These are phyloP conservation scores for Montipora efflorescens DNA, from an alignment of 64 coral and sea anemone species.

Conservation along the genomic window DNA sequence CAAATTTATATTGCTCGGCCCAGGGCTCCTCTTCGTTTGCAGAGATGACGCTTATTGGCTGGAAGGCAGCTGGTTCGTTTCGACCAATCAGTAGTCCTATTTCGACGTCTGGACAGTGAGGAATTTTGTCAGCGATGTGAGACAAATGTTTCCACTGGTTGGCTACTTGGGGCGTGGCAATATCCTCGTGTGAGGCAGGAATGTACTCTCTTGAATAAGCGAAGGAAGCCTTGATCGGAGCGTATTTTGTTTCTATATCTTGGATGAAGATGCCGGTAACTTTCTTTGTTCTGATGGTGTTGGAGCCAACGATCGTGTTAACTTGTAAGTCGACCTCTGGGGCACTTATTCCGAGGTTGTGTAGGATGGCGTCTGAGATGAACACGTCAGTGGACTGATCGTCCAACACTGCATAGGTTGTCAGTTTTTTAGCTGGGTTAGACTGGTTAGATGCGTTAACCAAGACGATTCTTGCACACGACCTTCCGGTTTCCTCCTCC, in stretches of 20 bases:
- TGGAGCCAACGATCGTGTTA: background rate
- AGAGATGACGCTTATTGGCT: constrained; percentile 23
- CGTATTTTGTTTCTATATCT: constrained; percentile 27
- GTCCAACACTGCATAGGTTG: constrained; percentile 75
- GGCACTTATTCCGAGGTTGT: background rate
- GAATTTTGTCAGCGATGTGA: constrained; percentile 42
- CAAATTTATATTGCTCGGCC: constrained; percentile 66
- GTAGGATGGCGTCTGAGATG: constrained; percentile 30
- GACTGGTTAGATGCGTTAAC: constrained; percentile 60
- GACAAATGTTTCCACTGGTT: constrained; percentile 56
- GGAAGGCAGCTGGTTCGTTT: constrained; percentile 49
- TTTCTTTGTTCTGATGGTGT: background rate
- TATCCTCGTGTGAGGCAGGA: constrained; percentile 39
- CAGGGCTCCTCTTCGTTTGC: constrained; percentile 32
- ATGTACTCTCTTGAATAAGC: constrained; percentile 56
- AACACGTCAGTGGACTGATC: constrained; percentile 79
- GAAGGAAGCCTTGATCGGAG: constrained; percentile 38
- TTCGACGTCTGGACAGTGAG: constrained; percentile 21
- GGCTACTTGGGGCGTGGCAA: too few relatives aligned
- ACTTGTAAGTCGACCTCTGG: constrained; percentile 44
- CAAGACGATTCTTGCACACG: constrained; percentile 78
- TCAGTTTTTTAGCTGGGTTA: constrained; percentile 23
- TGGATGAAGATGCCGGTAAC: constrained; percentile 47
- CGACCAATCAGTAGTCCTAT: constrained; percentile 59
- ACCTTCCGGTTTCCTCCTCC: constrained; percentile 36